phyloP scores from a whole-genome alignment of 2,113 vertebrate species.

The Mandrillus leucophaeus region DNA sequence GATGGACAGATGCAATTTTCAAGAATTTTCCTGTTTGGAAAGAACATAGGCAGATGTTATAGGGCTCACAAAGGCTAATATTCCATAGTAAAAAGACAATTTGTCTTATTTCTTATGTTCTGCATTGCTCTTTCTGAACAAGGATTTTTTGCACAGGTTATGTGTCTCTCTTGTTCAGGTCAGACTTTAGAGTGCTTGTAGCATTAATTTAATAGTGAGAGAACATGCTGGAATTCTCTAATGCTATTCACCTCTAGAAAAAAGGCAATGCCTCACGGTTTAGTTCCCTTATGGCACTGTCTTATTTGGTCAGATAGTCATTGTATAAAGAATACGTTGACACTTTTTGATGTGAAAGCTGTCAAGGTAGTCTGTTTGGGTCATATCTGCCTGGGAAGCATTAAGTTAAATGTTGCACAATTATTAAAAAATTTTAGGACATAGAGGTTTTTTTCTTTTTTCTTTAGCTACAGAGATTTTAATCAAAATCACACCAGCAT shows the following conservation, averaged over 20 bases:
- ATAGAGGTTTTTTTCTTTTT: not conserved
- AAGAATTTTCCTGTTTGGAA: slow-evolving; percentile 36
- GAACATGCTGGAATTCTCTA: slow-evolving; percentile 56
- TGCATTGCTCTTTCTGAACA: slow-evolving; percentile 39
- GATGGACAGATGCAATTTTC: slow-evolving; percentile 69
- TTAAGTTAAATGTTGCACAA: slow-evolving; percentile 2
- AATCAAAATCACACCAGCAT: not conserved
- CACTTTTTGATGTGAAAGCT: not conserved
- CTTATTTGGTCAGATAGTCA: not conserved
- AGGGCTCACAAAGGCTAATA: slow-evolving; percentile 44
- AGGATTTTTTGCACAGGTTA: slow-evolving; percentile 46
- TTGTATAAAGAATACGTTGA: slow-evolving; percentile 13
- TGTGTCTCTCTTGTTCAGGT: slow-evolving; percentile 40
- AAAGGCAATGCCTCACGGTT: not conserved
- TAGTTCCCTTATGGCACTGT: not conserved
- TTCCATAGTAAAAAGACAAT: slow-evolving; percentile 39
- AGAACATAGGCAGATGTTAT: not conserved
- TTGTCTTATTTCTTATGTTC: slow-evolving; percentile 54
- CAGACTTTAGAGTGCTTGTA: slow-evolving; percentile 53
- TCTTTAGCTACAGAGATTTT: not conserved
- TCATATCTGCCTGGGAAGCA: not conserved
- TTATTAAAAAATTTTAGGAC: not conserved
- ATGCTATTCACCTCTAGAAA: not conserved
- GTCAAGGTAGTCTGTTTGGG: not conserved
- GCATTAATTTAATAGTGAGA: slow-evolving; percentile 64